Percentiles rank a stretch among this genome's conserved stretches.
Evolutionary conservation across 2,888 invertebrate species (phyloP).

Genomic region (Spodoptera littoralis): DNA sequence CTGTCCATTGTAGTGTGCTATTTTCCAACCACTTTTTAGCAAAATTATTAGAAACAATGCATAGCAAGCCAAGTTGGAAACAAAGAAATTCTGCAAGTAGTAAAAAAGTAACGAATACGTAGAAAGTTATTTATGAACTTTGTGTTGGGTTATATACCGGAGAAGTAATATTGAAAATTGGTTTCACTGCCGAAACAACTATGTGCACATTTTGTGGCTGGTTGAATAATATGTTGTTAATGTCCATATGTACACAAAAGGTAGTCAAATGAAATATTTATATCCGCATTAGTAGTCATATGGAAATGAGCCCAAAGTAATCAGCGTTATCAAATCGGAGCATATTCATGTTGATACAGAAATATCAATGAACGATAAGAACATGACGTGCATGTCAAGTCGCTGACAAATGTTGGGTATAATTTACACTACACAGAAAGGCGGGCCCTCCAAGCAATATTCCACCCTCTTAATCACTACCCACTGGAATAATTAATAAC

Average conservation of each 20-base stretch:
- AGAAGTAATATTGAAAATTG: slow-evolving; percentile 62
- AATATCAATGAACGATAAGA: slow-evolving; percentile 73
- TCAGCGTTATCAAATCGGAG: slow-evolving; percentile 47
- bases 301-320: slow-evolving; percentile 54
- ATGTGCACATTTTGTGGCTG: neutral
- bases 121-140: slow-evolving; percentile 69
- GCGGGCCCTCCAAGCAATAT: slow-evolving; percentile 78
- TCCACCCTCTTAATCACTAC: slow-evolving; percentile 85
- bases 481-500: slow-evolving; percentile 84
- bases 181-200: slow-evolving; percentile 38
- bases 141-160: slow-evolving; percentile 57
- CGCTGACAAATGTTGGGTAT: slow-evolving; percentile 55
- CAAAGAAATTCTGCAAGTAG: slow-evolving; percentile 79
- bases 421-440: slow-evolving; percentile 65
- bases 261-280: slow-evolving; percentile 36
- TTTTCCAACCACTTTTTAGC: slow-evolving; percentile 76
- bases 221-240: neutral
- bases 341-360: slow-evolving; percentile 59
- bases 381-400: slow-evolving; percentile 48
- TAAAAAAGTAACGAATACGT: slow-evolving; percentile 77
- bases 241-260: slow-evolving; percentile 3
- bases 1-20: slow-evolving; percentile 70
- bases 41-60: slow-evolving; percentile 82
- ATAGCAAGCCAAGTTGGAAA: slow-evolving; percentile 76
- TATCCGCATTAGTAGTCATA: slow-evolving; percentile 46